Percentiles rank a stretch among this genome's conserved stretches.
phyloP scores from a whole-genome alignment of 2,888 invertebrate genomes.

The Slavum lentiscoides region DNA sequence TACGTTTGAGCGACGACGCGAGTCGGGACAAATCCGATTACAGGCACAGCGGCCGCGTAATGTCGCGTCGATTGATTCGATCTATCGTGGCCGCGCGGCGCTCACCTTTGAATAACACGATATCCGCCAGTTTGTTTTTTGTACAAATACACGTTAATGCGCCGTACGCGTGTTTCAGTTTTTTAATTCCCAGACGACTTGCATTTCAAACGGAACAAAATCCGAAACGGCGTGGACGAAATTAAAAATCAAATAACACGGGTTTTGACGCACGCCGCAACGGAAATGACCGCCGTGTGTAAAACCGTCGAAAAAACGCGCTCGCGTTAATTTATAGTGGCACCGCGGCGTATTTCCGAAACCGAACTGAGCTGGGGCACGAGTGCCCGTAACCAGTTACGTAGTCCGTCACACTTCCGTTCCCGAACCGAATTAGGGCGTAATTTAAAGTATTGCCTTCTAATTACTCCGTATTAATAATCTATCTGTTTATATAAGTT shows the following conservation, averaged over 20 bases:
- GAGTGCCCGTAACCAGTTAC: too few species aligned
- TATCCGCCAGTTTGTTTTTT: conserved; percentile 8
- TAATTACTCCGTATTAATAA: too few species aligned
- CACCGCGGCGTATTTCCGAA: too few species aligned
- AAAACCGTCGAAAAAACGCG: too few species aligned
- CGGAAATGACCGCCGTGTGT: too few species aligned
- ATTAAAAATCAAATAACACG: not conserved
- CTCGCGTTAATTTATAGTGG: too few species aligned
- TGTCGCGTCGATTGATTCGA: conserved; percentile 41
- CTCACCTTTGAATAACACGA: conserved; percentile 40
- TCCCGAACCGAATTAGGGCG: too few species aligned
- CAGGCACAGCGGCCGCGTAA: not conserved
- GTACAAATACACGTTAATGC: not conserved
- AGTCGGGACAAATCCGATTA: conserved; percentile 19
- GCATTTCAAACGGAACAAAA: conserved; percentile 31
- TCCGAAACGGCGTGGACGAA: not conserved
- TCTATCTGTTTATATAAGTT: too few species aligned
- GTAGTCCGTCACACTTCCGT: too few species aligned
- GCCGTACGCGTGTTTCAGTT: not conserved
- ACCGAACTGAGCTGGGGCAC: too few species aligned
- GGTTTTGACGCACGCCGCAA: not conserved
- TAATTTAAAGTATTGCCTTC: too few species aligned
- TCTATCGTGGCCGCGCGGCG: conserved; percentile 11
- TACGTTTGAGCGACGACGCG: not conserved
- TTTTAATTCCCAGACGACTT: conserved; percentile 34